These are phyloP conservation scores for Amblyjoppa fuscipennis DNA, from an alignment of 2,888 invertebrate species.

Conservation along the genomic window DNA sequence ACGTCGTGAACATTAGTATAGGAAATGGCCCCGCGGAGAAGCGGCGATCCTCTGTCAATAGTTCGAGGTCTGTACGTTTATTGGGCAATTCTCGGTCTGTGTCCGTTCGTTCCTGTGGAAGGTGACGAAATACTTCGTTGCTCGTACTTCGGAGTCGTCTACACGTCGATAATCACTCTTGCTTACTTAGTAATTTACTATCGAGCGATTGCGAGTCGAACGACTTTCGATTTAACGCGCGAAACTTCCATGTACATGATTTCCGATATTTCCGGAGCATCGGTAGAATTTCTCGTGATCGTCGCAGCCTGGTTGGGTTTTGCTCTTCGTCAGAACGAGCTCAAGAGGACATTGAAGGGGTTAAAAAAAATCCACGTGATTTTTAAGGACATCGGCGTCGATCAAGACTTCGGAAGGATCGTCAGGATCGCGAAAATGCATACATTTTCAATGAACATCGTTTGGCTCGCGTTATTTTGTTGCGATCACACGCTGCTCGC, in stretches of 20 bases:
- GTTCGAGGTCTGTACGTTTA: constrained; percentile 13
- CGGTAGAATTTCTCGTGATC: constrained; percentile 57
- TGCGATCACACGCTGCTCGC: constrained; percentile 21
- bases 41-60: not conserved
- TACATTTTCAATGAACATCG: constrained; percentile 6
- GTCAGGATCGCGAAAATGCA: constrained; percentile 23
- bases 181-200: constrained; percentile 22
- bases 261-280: constrained; percentile 50
- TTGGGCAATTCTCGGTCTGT: constrained; percentile 64
- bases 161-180: constrained; percentile 46
- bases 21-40: not conserved
- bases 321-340: constrained; percentile 21
- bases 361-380: constrained; percentile 14
- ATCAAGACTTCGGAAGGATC: constrained; percentile 6
- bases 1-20: not conserved
- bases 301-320: constrained; percentile 40
- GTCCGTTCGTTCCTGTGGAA: constrained; percentile 57
- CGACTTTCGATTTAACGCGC: constrained; percentile 10
- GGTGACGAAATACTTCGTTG: constrained; percentile 29
- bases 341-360: constrained; percentile 22
- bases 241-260: constrained; percentile 58
- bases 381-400: constrained; percentile 15
- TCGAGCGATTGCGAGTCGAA: constrained; percentile 39
- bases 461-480: constrained; percentile 37
- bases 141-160: constrained; percentile 39